Conservation (phyloP, 2,888 invertebrate genomes). For the Hirtodrosophila confusa region DNA sequence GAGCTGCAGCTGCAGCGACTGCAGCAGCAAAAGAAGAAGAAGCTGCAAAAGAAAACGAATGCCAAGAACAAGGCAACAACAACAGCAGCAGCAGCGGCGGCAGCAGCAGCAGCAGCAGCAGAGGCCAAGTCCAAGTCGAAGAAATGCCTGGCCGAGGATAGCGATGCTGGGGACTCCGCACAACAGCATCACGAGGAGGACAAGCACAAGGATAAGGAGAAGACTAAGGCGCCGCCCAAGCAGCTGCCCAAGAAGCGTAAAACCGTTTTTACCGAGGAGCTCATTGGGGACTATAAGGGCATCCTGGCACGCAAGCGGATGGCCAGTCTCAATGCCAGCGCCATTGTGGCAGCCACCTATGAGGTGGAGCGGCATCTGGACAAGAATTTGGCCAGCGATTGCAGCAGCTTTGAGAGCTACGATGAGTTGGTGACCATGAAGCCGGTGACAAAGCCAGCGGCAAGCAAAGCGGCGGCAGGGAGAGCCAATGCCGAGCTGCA, state of each 20-base stretch:
- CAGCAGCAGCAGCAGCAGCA: too few species aligned
- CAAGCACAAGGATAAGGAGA: constrained; percentile 39
- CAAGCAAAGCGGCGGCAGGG: neutral
- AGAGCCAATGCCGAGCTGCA: constrained; percentile 16
- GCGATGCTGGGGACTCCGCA: constrained; percentile 31
- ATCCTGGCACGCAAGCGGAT: constrained; percentile 95
- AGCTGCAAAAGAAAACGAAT: constrained; percentile 52
- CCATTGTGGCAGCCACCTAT: constrained; percentile 95
- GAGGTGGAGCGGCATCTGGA: constrained; percentile 86
- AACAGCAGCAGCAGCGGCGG: neutral
- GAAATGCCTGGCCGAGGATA: constrained; percentile 27
- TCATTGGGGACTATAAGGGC: constrained; percentile 89
- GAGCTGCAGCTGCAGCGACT: constrained; percentile 78
- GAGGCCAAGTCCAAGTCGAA: constrained; percentile 5
- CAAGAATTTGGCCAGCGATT: constrained; percentile 82
- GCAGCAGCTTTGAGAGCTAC: constrained; percentile 82
- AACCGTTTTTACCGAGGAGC: constrained; percentile 84
- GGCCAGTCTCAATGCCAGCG: constrained; percentile 95
- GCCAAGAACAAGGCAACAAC: constrained; percentile 43
- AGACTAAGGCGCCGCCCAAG: constrained; percentile 77
- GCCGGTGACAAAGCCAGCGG: constrained; percentile 1
- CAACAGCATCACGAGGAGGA: constrained; percentile 17
- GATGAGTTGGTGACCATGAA: constrained; percentile 70
- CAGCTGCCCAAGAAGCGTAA: constrained; percentile 84
- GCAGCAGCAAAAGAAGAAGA: constrained; percentile 75